Percentiles rank a stretch among this genome's conserved stretches.
Evolutionary conservation across 2,113 vertebrate genomes (phyloP).

Genomic region (Emydura subglobosa): DNA sequence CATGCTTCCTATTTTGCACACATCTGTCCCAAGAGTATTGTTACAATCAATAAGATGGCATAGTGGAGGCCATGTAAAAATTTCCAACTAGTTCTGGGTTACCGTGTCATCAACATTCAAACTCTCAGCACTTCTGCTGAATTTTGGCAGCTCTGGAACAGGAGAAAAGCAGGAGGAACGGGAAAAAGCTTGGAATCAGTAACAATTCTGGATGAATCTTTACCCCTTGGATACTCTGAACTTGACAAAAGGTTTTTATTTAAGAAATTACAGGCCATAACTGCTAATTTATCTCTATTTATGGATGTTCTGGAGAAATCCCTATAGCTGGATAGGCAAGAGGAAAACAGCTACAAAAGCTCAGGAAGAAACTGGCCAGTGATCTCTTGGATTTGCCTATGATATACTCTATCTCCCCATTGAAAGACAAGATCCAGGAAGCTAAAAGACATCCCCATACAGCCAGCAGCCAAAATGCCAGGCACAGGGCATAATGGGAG

Average conservation of each 20-base stretch:
- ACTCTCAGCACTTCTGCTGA: neutral
- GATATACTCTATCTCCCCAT: neutral
- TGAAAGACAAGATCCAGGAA: neutral
- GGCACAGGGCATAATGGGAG: neutral
- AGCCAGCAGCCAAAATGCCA: neutral
- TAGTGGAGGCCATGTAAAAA: neutral
- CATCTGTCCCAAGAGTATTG: neutral
- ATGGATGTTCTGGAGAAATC: neutral
- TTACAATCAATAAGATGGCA: neutral
- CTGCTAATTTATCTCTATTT: neutral
- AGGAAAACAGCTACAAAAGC: neutral
- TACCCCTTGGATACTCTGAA: conserved; percentile 34
- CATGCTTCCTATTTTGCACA: neutral
- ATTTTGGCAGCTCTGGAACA: neutral
- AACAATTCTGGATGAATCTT: conserved; percentile 21
- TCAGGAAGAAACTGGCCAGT: neutral
- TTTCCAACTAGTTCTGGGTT: fast-evolving
- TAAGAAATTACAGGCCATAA: conserved; percentile 43
- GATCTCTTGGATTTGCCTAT: neutral
- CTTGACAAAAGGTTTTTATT: neutral
- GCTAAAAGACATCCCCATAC: neutral
- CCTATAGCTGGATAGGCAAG: neutral
- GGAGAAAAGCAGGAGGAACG: neutral
- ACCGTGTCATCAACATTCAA: fast-evolving
- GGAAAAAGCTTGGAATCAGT: conserved; percentile 27